Conservation (phyloP, 2,888 invertebrate genomes). For the Caenorhabditis auriculariae region DNA sequence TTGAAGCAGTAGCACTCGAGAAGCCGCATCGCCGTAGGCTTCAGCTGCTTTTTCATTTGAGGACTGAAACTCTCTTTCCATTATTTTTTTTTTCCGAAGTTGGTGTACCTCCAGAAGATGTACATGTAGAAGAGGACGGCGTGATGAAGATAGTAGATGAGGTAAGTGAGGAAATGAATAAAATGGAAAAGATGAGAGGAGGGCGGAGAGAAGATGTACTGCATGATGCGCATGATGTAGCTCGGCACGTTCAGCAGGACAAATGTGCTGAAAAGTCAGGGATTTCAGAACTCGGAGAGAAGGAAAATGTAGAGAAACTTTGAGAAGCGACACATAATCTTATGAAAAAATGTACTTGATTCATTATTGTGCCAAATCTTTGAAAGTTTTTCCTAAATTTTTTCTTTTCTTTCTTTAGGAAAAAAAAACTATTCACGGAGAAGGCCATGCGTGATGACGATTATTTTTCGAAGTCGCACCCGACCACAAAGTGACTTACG, state of each 20-base stretch:
- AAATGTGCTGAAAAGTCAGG: conserved; percentile 52
- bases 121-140: conserved; percentile 58
- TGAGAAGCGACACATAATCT: background rate
- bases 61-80: conserved; percentile 41
- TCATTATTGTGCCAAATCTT: too few species aligned
- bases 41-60: conserved; percentile 62
- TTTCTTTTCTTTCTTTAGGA: background rate
- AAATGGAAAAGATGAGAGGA: conserved; percentile 29
- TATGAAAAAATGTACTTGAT: too few species aligned
- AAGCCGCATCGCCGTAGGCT: conserved; percentile 59
- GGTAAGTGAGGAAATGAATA: conserved; percentile 39
- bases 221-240: conserved; percentile 45
- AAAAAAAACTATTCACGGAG: too few species aligned
- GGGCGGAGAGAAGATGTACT: conserved; percentile 10
- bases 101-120: conserved; percentile 56
- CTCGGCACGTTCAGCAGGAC: conserved; percentile 61
- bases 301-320: background rate
- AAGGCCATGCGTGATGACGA: too few species aligned
- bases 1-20: conserved; percentile 62
- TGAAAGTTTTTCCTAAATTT: too few species aligned
- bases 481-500: too few species aligned
- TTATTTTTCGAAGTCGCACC: too few species aligned
- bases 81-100: background rate
- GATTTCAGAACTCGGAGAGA: background rate
- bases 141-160: conserved; percentile 60